Percentiles rank a stretch among this genome's conserved stretches.
Conservation (phyloP, 2,113 vertebrate species). For the Semnopithecus entellus region DNA sequence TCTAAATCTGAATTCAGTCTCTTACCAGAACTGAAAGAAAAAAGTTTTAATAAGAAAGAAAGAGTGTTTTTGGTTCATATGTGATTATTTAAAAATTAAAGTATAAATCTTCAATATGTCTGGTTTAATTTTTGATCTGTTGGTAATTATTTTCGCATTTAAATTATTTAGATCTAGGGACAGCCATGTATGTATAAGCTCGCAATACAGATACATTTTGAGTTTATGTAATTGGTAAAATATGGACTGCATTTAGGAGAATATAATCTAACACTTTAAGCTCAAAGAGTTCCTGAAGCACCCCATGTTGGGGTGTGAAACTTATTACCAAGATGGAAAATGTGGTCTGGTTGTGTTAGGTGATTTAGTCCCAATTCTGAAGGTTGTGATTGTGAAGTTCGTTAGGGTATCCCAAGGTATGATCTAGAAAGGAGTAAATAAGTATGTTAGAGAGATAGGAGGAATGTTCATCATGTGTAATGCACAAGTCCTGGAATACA, state of each 20-base stretch:
- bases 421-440: not conserved
- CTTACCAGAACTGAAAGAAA: constrained; percentile 30
- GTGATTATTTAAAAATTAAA: constrained; percentile 63
- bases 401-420: not conserved
- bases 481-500: not conserved
- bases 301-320: not conserved
- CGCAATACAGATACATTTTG: not conserved
- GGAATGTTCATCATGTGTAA: not conserved
- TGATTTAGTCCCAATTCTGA: not conserved
- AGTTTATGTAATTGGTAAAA: not conserved
- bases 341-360: not conserved
- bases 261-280: not conserved
- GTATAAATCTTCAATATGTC: not conserved
- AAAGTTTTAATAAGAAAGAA: not conserved
- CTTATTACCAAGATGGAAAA: not conserved
- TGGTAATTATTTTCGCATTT: constrained; percentile 35
- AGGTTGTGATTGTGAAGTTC: not conserved
- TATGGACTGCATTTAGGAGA: constrained; percentile 9
- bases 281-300: not conserved
- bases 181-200: not conserved
- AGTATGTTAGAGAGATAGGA: not conserved
- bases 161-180: constrained; percentile 16
- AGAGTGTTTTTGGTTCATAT: constrained; percentile 50
- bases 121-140: constrained; percentile 45
- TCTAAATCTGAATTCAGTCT: constrained; percentile 35